Conservation (phyloP, 1,140 invertebrate genomes). For the Eurosta solidaginis region DNA sequence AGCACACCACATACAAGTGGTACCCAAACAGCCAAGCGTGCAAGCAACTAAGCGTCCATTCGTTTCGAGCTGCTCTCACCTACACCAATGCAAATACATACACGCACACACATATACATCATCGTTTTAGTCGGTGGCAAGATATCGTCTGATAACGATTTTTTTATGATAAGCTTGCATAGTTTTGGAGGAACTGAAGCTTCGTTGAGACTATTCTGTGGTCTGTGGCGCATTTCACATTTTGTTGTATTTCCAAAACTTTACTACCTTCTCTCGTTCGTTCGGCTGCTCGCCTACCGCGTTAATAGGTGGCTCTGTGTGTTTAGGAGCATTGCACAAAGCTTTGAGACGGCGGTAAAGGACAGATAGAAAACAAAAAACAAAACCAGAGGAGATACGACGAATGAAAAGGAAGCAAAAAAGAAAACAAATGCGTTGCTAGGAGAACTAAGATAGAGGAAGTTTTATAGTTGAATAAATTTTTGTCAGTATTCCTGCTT, state of each 20-base stretch:
- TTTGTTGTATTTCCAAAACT: not conserved
- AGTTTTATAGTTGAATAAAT: too few species aligned
- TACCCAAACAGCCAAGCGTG: not conserved
- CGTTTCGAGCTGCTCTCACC: not conserved
- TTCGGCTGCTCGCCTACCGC: too few species aligned
- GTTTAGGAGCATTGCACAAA: too few species aligned
- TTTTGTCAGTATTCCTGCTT: too few species aligned
- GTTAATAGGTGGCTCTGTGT: too few species aligned
- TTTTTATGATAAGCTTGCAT: constrained; percentile 5
- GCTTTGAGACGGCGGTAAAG: too few species aligned
- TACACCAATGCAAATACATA: not conserved
- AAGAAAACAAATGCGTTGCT: too few species aligned
- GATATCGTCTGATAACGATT: constrained; percentile 17
- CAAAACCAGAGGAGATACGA: too few species aligned
- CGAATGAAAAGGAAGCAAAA: too few species aligned
- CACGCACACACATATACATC: not conserved
- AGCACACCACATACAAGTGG: not conserved
- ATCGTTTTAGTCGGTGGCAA: too few species aligned
- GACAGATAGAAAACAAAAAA: too few species aligned
- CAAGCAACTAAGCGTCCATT: not conserved
- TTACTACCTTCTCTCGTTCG: not conserved
- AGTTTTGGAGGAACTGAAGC: constrained; percentile 3
- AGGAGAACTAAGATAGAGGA: too few species aligned
- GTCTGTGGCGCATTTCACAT: not conserved
- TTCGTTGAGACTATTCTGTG: constrained; percentile 2